Evolutionary conservation across 1,140 invertebrate genomes (phyloP), one percentile per base, ranked within the genome.

Genomic region (Drosophila insularis): DNA sequence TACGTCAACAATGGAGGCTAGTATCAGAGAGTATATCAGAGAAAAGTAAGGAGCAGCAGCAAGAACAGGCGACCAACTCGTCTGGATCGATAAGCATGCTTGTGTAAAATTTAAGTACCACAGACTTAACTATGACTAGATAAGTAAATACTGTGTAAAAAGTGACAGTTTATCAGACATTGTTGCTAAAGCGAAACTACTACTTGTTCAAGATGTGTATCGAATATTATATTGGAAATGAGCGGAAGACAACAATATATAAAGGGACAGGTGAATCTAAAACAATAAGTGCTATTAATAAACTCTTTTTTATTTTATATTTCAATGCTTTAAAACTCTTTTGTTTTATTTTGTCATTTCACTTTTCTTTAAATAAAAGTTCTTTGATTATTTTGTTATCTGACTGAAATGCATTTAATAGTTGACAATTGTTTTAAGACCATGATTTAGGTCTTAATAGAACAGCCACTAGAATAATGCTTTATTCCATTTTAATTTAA

Each of bases 21-120:
- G 63, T 63, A 69, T 63, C 55, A 63, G 37, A 66, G 56, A 53
- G 17, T 27, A 27, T 27, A 27, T 27, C 27, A 27, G 27, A 27
- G 27, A 5, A 27, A 27, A 27, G 27, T 4, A 27, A 35, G 32
- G 8, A 35, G 21, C 62, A 59, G 35, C 69, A 21, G 27, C 27
- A 27, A 27, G 0, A 5, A 56, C 31, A 68, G 17, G 46, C 71
- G 37, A 60, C 69, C 39, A 53, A 4, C 14, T 17, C 60, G 35
- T 50, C 66, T 72, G n/a, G 71, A 63, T 65, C 81, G 82, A 87
- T 87, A 86, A 86, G 82, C 79, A 53, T 37, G 19, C 54, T 66
- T 65, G 66, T 79, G 71, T 76, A 76, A 87, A 58, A 79, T 35
- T 76, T 62, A 67, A 87, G 79, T 62, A 50, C 32, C 46, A 35